Evolutionary conservation across 2,797 vertebrate genomes (phyloP), one percentile per base, ranked within the genome.

Genomic region (Smutsia gigantea): DNA sequence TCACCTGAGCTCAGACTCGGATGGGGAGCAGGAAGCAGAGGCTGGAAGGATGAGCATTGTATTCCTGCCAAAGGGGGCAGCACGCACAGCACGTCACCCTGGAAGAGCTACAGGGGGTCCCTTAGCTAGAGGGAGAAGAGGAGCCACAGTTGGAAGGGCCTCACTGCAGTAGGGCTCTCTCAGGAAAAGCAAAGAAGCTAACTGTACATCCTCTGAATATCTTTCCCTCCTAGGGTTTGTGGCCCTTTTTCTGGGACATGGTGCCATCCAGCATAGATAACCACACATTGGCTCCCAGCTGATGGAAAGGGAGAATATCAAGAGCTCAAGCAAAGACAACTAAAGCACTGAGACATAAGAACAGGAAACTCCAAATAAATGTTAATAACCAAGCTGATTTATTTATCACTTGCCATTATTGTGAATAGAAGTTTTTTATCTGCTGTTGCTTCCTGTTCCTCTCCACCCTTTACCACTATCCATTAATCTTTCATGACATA

Each of bases 191-290:
- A 46, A 27, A 69, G 63, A 91, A 18, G 53, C 90, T 87, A 66
- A 72, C 75, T 25, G 12, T 61, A 55, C 17, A 21, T 92, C n/a
- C 61, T 96, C 94, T 75, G 84, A 92, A 42, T 92, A 61, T 49
- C 90, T 94, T 66, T 42, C 31, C 57, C 57, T 94, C 19, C 79
- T 71, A 63, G 63, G 68, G 55, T 55, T 86, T 92, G 61, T 87
- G 93, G 81, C 92, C 57, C 83, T 96, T 92, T 86, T 66, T 94
- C 85, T 95, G 77, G 68, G 63, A 84, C 83, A 53, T 87, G 83
- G 71, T 94, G 61, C 83, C 75, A 57, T 75, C 63, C 64, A 61
- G 59, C 66, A 89, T 83, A 78, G 57, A 68, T 90, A 79, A 78
- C 71, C 59, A 63, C 19, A 91, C 18, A 29, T 21, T 91, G 61